These are phyloP conservation scores for Sebastes iracundus DNA, from an alignment of 2,797 vertebrate genomes.

Conservation along the genomic window DNA sequence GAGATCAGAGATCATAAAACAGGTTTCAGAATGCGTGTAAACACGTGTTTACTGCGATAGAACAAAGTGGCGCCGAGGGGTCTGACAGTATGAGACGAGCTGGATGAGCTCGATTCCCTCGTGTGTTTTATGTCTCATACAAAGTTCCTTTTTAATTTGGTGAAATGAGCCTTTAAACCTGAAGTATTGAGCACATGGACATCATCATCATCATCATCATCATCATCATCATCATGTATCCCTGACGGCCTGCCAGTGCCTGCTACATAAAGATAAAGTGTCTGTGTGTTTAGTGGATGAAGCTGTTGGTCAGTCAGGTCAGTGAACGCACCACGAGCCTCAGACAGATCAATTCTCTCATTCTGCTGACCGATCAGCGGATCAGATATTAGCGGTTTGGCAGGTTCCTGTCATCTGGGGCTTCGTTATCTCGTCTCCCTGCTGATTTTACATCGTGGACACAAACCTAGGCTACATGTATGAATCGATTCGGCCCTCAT, in stretches of 20 bases:
- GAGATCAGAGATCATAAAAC: no score
- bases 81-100: no score
- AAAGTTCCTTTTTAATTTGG: neutral
- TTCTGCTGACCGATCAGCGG: neutral
- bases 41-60: no score
- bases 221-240: neutral
- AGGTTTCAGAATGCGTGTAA: no score
- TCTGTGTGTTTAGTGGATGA: neutral
- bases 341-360: conserved; percentile 9
- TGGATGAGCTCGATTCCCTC: no score
- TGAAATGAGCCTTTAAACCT: neutral
- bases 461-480: neutral
- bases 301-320: conserved; percentile 12
- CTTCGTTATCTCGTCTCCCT: conserved; percentile 57
- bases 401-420: conserved; percentile 43
- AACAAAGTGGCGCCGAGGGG: no score
- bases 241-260: neutral
- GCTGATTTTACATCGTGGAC: conserved; percentile 48
- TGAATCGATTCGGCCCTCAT: conserved; percentile 16
- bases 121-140: neutral
- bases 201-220: neutral
- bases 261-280: neutral
- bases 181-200: no score
- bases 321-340: conserved; percentile 34
- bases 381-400: conserved; percentile 28